Evolutionary conservation across 30 jellyfish, hydroid and myxozoan species (phyloP).

Genomic region (Clytia hemisphaerica): DNA sequence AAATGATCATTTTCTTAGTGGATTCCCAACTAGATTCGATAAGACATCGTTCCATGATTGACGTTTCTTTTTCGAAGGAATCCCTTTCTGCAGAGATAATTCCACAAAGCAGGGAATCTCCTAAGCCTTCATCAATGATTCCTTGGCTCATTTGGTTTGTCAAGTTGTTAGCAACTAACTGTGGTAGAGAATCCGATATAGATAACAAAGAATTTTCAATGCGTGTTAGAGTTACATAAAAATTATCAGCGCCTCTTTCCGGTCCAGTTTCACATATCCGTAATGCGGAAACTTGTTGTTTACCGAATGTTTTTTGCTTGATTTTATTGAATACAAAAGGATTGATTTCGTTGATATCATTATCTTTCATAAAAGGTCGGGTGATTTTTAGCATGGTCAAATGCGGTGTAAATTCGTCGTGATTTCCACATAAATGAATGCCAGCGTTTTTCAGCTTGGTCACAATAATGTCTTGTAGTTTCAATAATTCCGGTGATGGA

Average conservation of each 20-base stretch:
- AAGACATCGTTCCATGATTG: slow-evolving; percentile 20
- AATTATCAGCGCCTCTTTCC: slow-evolving; percentile 68
- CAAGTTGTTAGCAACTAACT: slow-evolving; percentile 27
- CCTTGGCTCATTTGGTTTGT: slow-evolving; percentile 31
- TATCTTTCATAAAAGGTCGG: slow-evolving; percentile 60
- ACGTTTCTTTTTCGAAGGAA: slow-evolving; percentile 35
- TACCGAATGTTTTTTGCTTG: slow-evolving; percentile 50
- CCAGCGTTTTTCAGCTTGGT: slow-evolving; percentile 76
- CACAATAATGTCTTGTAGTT: slow-evolving; percentile 52
- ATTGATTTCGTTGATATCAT: slow-evolving; percentile 28
- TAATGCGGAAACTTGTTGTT: slow-evolving; percentile 42
- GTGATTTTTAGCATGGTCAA: slow-evolving; percentile 68
- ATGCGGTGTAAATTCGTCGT: slow-evolving; percentile 75
- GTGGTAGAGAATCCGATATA: slow-evolving; percentile 50
- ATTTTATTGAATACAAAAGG: slow-evolving; percentile 38
- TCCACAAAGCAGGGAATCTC: slow-evolving; percentile 31
- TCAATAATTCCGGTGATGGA: slow-evolving; percentile 30
- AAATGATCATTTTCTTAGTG: slow-evolving; percentile 36
- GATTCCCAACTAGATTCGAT: background rate
- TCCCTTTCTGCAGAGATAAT: slow-evolving; percentile 34
- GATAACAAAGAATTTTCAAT: slow-evolving; percentile 35
- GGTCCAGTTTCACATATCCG: slow-evolving; percentile 75
- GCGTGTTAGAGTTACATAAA: slow-evolving; percentile 53
- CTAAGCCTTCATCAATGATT: slow-evolving; percentile 45
- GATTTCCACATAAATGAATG: slow-evolving; percentile 60